Conservation (phyloP, 1,140 invertebrate genomes). For the Drosophila erecta region DNA sequence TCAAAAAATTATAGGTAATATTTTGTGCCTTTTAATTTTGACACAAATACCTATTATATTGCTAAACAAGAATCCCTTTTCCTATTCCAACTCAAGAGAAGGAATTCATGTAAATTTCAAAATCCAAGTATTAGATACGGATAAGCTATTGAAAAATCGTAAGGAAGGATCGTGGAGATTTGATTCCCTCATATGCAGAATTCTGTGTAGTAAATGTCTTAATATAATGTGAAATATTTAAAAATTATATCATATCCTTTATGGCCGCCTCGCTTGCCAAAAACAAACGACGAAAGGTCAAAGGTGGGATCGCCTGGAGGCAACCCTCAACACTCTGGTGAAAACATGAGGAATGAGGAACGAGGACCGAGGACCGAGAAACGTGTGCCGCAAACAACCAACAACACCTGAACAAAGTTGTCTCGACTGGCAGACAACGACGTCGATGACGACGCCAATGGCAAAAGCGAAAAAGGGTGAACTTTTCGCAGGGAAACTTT, state of each 20-base stretch:
- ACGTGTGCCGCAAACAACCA: conserved; percentile 60
- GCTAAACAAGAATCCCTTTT: too few species aligned
- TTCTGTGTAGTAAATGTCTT: neutral
- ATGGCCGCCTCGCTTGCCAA: conserved; percentile 40
- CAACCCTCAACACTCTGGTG: conserved; percentile 51
- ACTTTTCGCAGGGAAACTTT: conserved; percentile 36
- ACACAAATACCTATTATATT: too few species aligned
- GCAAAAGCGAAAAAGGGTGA: conserved; percentile 28
- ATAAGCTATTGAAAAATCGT: too few species aligned
- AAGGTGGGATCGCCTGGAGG: conserved; percentile 53
- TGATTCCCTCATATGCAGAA: neutral
- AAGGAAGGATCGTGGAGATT: neutral
- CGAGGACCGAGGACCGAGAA: neutral
- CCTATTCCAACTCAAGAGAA: too few species aligned
- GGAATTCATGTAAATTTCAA: too few species aligned
- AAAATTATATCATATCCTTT: conserved; percentile 46
- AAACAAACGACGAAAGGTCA: conserved; percentile 62
- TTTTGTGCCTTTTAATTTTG: too few species aligned
- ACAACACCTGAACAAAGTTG: conserved; percentile 71
- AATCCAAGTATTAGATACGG: too few species aligned
- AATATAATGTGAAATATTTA: conserved; percentile 33
- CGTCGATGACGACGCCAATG: conserved; percentile 44
- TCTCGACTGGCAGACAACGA: conserved; percentile 47
- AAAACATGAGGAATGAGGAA: conserved; percentile 10
- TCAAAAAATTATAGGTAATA: too few species aligned